Evolutionary conservation across 1,140 invertebrate genomes (phyloP).

Genomic region (Drosophila fuyamai): DNA sequence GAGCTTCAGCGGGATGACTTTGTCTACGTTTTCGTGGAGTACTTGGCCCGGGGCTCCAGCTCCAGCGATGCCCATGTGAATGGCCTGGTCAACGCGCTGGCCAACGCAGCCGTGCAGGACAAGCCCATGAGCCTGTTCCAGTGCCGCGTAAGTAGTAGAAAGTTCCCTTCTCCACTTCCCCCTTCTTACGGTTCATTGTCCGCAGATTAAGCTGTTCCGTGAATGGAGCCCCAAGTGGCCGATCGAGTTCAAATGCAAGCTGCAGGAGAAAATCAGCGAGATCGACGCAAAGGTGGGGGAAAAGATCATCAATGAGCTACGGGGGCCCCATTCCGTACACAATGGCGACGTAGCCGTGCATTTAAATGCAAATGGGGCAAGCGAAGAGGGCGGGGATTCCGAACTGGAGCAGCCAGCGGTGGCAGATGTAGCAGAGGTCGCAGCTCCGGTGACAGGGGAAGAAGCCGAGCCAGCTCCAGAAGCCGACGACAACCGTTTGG

Average conservation of each 20-base stretch:
- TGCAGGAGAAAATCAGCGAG: conserved; percentile 89
- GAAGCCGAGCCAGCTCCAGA: conserved; percentile 36
- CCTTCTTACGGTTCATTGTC: conserved; percentile 36
- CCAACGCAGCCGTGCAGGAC: conserved; percentile 88
- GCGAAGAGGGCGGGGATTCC: conserved; percentile 29
- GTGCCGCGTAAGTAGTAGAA: conserved; percentile 89
- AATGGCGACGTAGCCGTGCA: conserved; percentile 69
- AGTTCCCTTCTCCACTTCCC: not conserved
- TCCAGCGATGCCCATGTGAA: conserved; percentile 87
- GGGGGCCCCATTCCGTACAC: conserved; percentile 60
- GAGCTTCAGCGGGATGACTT: conserved; percentile 94
- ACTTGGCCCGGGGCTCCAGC: conserved; percentile 85
- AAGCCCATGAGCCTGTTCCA: conserved; percentile 94
- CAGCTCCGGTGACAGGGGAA: conserved; percentile 13
- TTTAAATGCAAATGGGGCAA: conserved; percentile 76
- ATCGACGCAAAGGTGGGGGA: conserved; percentile 89
- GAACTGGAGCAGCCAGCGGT: conserved; percentile 55
- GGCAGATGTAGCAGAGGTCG: conserved; percentile 21
- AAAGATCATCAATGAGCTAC: conserved; percentile 86
- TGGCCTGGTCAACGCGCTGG: conserved; percentile 89
- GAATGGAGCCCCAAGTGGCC: conserved; percentile 95
- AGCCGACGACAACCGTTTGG: conserved; percentile 66
- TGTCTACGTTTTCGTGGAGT: conserved; percentile 90
- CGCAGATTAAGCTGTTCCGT: conserved; percentile 91
- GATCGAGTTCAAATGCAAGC: conserved; percentile 89